These are phyloP conservation scores for Glaucopsyche alexis DNA, from an alignment of 2,888 invertebrate species.

Conservation along the genomic window DNA sequence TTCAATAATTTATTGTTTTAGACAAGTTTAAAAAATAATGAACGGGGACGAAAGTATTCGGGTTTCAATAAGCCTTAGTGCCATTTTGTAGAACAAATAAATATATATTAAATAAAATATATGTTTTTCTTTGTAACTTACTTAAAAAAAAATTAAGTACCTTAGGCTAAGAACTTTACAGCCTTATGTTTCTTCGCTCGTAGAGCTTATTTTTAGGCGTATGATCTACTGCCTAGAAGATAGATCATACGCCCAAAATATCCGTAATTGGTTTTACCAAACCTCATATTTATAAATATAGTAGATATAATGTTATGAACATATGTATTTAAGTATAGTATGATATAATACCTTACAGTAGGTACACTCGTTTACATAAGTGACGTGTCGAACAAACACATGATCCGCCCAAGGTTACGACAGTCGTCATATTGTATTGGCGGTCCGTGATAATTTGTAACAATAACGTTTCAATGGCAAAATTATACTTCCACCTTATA, in stretches of 20 bases:
- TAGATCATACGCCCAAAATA: too few species aligned
- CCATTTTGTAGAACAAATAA: too few species aligned
- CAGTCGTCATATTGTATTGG: slow-evolving; percentile 62
- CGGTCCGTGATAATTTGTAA: slow-evolving; percentile 62
- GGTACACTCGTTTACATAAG: slow-evolving; percentile 48
- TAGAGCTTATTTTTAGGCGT: neutral
- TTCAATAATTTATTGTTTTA: too few species aligned
- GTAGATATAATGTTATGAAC: neutral
- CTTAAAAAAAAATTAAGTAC: too few species aligned
- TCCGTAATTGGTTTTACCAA: too few species aligned
- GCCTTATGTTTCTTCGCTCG: neutral
- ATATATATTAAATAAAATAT: too few species aligned
- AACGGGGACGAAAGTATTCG: too few species aligned
- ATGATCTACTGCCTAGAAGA: too few species aligned
- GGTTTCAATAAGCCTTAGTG: too few species aligned
- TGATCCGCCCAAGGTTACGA: slow-evolving; percentile 66
- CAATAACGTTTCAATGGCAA: slow-evolving; percentile 68
- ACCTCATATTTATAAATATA: slow-evolving; percentile 6
- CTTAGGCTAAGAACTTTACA: too few species aligned
- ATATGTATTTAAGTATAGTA: neutral
- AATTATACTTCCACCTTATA: slow-evolving; percentile 43
- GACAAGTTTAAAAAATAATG: too few species aligned
- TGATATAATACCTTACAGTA: slow-evolving; percentile 10
- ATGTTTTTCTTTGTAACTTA: too few species aligned
- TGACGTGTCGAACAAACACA: slow-evolving; percentile 68